phyloP scores from a whole-genome alignment of 2,113 vertebrate genomes.

The Eupsittula cactorum region DNA sequence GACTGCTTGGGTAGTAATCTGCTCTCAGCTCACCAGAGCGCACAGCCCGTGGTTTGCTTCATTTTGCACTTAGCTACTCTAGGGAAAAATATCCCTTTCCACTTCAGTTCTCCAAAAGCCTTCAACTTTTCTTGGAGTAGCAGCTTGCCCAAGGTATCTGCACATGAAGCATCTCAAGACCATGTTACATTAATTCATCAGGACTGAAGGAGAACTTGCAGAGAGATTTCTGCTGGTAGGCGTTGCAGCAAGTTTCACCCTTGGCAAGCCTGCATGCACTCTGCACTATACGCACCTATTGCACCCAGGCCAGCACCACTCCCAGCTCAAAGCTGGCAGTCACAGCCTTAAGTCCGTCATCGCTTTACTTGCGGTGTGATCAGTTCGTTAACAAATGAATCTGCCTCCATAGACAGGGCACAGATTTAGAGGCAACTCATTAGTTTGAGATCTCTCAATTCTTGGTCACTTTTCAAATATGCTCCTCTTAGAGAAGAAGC shows the following conservation, averaged over 20 bases:
- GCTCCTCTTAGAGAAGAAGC: background rate
- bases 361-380: background rate
- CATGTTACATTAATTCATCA: background rate
- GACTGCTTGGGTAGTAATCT: background rate
- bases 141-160: background rate
- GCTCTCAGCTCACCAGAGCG: background rate
- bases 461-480: slow-evolving; percentile 5
- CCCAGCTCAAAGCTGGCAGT: background rate
- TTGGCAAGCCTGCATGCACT: rapidly evolving
- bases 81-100: background rate
- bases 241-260: background rate
- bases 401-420: background rate
- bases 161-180: background rate
- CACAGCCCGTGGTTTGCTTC: background rate
- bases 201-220: background rate
- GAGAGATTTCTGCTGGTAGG: background rate
- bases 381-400: background rate
- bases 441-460: background rate
- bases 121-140: background rate
- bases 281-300: background rate
- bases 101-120: background rate
- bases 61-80: background rate
- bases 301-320: background rate
- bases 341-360: rapidly evolving
- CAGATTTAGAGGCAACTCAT: background rate